Evolutionary conservation across 92 coral and sea anemone species (phyloP).

Genomic region (Galaxea fascicularis): DNA sequence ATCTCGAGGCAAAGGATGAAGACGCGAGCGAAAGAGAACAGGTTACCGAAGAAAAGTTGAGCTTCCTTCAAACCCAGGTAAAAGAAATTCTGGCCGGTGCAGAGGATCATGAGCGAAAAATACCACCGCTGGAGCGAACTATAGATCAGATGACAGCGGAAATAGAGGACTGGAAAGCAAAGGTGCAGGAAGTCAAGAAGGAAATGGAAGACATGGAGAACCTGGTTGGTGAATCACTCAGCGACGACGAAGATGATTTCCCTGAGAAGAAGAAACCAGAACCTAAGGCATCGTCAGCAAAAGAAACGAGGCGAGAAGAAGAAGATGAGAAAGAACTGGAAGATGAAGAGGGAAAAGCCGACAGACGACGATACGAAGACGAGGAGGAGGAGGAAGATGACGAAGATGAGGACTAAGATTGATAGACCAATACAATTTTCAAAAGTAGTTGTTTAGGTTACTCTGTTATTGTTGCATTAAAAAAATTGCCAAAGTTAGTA

Average conservation of each 20-base stretch:
- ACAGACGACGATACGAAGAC: not conserved
- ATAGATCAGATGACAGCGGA: constrained; percentile 67
- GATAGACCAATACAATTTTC: not conserved
- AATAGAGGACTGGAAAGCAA: constrained; percentile 49
- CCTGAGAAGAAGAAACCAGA: constrained; percentile 16
- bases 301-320: constrained; percentile 11
- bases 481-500: no score
- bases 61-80: constrained; percentile 73
- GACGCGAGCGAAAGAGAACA: constrained; percentile 78
- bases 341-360: not conserved
- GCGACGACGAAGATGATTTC: constrained; percentile 37
- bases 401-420: constrained; percentile 24
- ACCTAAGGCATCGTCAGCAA: constrained; percentile 1
- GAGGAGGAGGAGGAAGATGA: constrained; percentile 21
- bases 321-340: not conserved
- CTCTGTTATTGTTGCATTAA: no score
- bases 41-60: constrained; percentile 75
- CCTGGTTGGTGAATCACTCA: constrained; percentile 46
- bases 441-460: no score
- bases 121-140: constrained; percentile 71
- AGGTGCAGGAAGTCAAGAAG: constrained; percentile 48
- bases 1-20: constrained; percentile 75
- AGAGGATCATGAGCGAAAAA: constrained; percentile 79
- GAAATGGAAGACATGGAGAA: constrained; percentile 86
- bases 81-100: constrained; percentile 74